Base-by-base conservation (phyloP, 2,797 vertebrate species). In the Argyrosomus regius region DNA sequence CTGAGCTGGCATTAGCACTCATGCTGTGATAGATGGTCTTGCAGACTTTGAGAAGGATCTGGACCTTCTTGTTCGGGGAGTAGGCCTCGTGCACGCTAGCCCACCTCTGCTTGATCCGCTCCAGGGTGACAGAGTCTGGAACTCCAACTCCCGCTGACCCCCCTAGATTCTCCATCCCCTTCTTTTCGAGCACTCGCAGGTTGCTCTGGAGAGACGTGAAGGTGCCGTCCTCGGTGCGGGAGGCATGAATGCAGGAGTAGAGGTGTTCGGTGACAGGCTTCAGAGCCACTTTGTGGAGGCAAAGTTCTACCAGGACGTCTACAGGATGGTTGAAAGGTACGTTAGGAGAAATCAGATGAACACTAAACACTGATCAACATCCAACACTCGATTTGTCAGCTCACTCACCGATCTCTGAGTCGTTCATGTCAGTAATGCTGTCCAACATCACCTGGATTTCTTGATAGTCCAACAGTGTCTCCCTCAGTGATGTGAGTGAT, bases 21-120 rank as follows among this genome's bases (percentile, higher is more conserved):
- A 98, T 96, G 90, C 96, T 94, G 72, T 94, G 94, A 69, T 98
- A 97, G 84, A 98, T 95, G 66, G 87, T 95, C 71, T 96, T 96
- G 95, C 97, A 98, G 89, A 96, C 92, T 65, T 96, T 97, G 53
- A 98, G 95, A 71, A 98, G 90, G 1, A 94, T 92, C 4, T 94
- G 80, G 77, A 96, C 96, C 89, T 97, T 97, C 92, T 96, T 97
- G 89, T 95, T 96, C 1, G 97, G 97, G 1, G 96, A 96, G 80
- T 96, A 97, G 8, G 93, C 85, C 13, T 90, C 83, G n/a, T 97
- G 96, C 90, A 98, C 95, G n/a, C 79, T 78, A 0, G 41, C 81
- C 80, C 97, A 96, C 77, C 83, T 94, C 67, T 94, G 84, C 83
- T 95, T 96, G 81, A 97, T 96, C 52, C 94, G 95, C 68, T 96